These are phyloP conservation scores for Ceyx cyanopectus DNA, from an alignment of 2,113 vertebrate species.

Conservation along the genomic window DNA sequence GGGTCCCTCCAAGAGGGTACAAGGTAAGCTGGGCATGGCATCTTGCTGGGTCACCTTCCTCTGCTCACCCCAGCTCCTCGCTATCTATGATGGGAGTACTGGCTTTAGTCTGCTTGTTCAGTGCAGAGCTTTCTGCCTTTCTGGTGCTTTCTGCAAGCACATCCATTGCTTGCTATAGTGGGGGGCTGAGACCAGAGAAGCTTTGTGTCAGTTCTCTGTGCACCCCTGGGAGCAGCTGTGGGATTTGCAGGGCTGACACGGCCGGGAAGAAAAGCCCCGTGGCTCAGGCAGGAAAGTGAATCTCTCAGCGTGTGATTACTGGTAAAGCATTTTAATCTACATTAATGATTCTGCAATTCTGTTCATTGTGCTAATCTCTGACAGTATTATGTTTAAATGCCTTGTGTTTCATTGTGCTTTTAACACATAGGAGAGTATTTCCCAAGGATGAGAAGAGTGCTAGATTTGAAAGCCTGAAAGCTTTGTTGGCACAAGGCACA, in stretches of 20 bases:
- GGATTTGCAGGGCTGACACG: background rate
- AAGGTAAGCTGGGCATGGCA: background rate
- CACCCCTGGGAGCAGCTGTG: background rate
- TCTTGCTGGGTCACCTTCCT: background rate
- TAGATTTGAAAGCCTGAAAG: background rate
- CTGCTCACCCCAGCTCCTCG: background rate
- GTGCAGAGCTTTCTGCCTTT: background rate
- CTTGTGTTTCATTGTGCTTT: background rate
- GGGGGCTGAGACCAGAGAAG: background rate
- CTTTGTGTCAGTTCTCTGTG: rapidly evolving
- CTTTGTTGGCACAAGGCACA: background rate
- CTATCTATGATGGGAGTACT: rapidly evolving
- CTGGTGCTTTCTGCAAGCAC: background rate
- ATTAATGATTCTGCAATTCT: background rate
- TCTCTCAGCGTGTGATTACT: background rate
- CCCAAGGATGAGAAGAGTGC: background rate
- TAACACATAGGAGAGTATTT: background rate
- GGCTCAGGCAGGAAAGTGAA: background rate
- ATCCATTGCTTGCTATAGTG: rapidly evolving
- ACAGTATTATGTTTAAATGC: background rate
- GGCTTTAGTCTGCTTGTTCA: background rate
- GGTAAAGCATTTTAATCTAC: background rate
- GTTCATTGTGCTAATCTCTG: background rate
- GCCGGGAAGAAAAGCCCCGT: background rate
- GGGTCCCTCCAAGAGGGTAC: background rate